These are phyloP conservation scores for Alsophila aescularia DNA, from an alignment of 2,888 invertebrate genomes.

Conservation along the genomic window DNA sequence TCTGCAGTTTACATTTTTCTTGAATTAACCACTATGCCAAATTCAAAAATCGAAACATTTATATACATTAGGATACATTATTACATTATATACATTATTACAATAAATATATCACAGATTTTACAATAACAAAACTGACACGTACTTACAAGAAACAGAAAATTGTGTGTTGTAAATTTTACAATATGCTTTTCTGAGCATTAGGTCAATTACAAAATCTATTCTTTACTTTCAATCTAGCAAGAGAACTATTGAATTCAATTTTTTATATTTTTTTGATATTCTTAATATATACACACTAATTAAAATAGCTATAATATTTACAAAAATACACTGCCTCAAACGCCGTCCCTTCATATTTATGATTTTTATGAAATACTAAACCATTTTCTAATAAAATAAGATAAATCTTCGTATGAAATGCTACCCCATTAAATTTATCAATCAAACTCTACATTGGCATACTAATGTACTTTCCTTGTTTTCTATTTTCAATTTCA, in stretches of 20 bases:
- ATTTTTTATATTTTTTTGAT: constrained; percentile 26
- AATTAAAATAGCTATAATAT: constrained; percentile 55
- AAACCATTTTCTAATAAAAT: constrained; percentile 4
- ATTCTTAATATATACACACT: constrained; percentile 60
- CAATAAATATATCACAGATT: constrained; percentile 85
- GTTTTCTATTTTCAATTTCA: constrained; percentile 26
- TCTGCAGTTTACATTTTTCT: constrained; percentile 18
- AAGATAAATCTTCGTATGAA: constrained; percentile 17
- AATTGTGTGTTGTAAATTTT: constrained; percentile 12
- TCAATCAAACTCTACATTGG: constrained; percentile 24
- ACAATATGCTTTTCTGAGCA: constrained; percentile 28
- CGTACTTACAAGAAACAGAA: constrained; percentile 48
- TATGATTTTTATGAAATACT: not conserved
- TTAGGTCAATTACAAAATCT: constrained; percentile 61
- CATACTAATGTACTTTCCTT: constrained; percentile 27
- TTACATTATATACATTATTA: constrained; percentile 73
- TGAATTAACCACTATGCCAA: constrained; percentile 44
- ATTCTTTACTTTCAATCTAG: constrained; percentile 64
- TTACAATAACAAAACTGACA: constrained; percentile 73
- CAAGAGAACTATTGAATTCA: constrained; percentile 61
- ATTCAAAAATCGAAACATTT: constrained; percentile 53
- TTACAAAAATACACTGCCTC: constrained; percentile 28
- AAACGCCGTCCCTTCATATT: not conserved
- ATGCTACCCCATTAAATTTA: constrained; percentile 12
- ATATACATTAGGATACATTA: constrained; percentile 52